phyloP scores from a whole-genome alignment of 2,797 vertebrate genomes.

The Rhynchotus rufescens region DNA sequence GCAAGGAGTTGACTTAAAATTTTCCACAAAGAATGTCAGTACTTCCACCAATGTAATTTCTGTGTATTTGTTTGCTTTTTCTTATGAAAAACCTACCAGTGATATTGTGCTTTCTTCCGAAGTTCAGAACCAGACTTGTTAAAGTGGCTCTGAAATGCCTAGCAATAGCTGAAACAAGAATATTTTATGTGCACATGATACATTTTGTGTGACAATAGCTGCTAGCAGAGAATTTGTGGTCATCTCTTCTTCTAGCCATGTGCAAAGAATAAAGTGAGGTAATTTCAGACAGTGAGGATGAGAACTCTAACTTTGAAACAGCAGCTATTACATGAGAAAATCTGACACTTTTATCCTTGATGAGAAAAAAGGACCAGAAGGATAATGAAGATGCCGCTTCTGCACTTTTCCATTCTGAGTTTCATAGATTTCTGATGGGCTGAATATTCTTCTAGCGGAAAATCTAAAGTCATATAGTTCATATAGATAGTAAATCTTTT shows the following conservation, averaged over 20 bases:
- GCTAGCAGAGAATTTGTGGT: not conserved
- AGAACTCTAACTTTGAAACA: not conserved
- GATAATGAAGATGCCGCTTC: slow-evolving; percentile 30
- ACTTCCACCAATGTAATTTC: not conserved
- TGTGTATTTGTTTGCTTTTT: not conserved
- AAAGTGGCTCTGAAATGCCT: not conserved
- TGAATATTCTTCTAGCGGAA: slow-evolving; percentile 25
- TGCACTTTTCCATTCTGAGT: slow-evolving; percentile 16
- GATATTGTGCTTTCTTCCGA: not conserved
- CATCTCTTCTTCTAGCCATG: not conserved
- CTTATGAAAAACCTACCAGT: not conserved
- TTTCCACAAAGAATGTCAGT: not conserved
- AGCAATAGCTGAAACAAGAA: not conserved
- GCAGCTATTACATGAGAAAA: not conserved
- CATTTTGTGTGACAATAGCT: not conserved
- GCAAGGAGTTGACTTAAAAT: not conserved
- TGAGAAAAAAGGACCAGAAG: not conserved
- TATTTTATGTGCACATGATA: not conserved
- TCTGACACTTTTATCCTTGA: not conserved
- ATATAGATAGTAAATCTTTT: slow-evolving; percentile 20
- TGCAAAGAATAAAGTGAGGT: not conserved
- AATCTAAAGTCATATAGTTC: slow-evolving; percentile 27
- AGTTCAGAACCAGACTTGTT: not conserved
- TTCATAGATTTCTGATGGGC: slow-evolving; percentile 29
- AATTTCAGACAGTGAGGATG: not conserved